Evolutionary conservation across 2,888 invertebrate species (phyloP), one percentile per base, ranked within the genome.

Genomic region (Cenopis cana): DNA sequence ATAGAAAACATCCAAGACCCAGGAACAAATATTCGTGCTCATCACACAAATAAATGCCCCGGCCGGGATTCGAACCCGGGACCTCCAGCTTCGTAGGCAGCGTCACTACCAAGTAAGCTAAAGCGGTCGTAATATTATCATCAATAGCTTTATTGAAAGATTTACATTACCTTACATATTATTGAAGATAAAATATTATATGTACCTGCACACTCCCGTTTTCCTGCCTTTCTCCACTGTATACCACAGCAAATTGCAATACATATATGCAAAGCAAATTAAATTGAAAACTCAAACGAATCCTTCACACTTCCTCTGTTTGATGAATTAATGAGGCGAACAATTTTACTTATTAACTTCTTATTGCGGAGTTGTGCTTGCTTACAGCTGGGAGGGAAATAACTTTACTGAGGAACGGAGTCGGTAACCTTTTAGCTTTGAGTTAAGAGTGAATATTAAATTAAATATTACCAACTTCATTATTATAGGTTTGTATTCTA

Each of bases 251-350:
- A 33, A 33, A 33, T 33, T 33, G 33, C 3, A 29, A 29, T 41
- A n/a, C n/a, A n/a, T n/a, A n/a, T 46, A 20, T 50, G 50, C 17
- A 33, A 29, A 33, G 33, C 55, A 55, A 55, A 55, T 55, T 55
- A n/a, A 55, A 55, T 55, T 10, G 29, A 33, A 55, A 46, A 11
- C 50, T 50, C 33, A 55, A 33, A n/a, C 33, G 18, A 46, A n/a
- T 46, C 46, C n/a, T 8, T 55, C 55, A 55, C 55, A 33, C 55
- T 9, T 55, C 9, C 55, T 55, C n/a, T 55, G 14, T 55, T 54
- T 29, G 29, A 54, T 5, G n/a, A 55, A 9, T 14, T 55, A 55
- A 55, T 55, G 52, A 24, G 18, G 55, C 14, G 55, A 55, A 20
- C 29, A 55, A 55, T 55, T 55, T 33, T 29, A 33, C 55, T 55